Evolutionary conservation across 2,113 vertebrate species (phyloP).

Genomic region (Bungarus multicinctus): DNA sequence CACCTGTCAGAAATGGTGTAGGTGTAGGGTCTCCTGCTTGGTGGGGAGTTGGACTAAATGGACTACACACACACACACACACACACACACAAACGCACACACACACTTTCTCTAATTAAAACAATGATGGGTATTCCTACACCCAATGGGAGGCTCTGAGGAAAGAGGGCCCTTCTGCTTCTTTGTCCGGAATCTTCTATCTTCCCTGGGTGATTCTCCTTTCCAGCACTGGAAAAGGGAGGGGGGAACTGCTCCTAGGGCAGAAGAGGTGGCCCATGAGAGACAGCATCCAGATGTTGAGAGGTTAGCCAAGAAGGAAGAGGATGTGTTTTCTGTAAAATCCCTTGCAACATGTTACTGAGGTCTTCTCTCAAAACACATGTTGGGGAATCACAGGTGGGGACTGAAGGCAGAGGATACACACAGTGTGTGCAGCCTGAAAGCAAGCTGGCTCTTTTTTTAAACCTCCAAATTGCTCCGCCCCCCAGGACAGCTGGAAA

Average conservation of each 20-base stretch:
- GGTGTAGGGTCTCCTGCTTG: too few species aligned
- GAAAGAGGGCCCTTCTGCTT: not conserved
- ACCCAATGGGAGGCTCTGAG: not conserved
- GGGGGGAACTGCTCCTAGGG: not conserved
- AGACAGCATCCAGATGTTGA: slow-evolving; percentile 46
- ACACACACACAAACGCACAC: too few species aligned
- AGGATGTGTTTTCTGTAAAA: slow-evolving; percentile 54
- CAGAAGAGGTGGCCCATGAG: slow-evolving; percentile 58
- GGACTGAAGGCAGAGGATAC: slow-evolving; percentile 41
- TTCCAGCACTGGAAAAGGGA: not conserved
- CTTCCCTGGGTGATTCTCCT: not conserved
- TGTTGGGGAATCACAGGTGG: slow-evolving; percentile 57
- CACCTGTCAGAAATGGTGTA: too few species aligned
- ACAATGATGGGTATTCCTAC: not conserved
- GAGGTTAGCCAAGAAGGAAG: slow-evolving; percentile 59
- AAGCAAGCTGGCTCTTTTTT: not conserved
- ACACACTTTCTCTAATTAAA: not conserved
- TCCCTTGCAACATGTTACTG: slow-evolving; percentile 54
- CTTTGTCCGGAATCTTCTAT: not conserved
- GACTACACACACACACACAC: too few species aligned
- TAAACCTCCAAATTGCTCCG: not conserved
- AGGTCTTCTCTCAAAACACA: slow-evolving; percentile 36
- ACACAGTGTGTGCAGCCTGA: not conserved
- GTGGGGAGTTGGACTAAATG: too few species aligned
- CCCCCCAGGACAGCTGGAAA: not conserved